Conservation (phyloP, 1,140 invertebrate species). For the Polypedilum vanderplanki region DNA sequence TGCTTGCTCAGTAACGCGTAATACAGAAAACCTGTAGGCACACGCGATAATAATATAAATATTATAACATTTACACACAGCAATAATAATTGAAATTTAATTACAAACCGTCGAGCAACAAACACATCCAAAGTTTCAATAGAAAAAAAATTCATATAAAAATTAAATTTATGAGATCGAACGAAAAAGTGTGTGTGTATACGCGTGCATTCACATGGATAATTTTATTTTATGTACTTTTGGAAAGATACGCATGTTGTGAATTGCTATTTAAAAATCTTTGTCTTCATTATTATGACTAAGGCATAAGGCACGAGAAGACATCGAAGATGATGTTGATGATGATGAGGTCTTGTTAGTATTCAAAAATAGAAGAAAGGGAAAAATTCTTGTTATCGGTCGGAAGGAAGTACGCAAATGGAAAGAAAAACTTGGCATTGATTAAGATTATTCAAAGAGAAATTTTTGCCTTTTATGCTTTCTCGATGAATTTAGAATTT, state of each 20-base stretch:
- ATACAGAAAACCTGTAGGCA: too few relatives aligned
- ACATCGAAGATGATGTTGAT: too few relatives aligned
- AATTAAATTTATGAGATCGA: too few relatives aligned
- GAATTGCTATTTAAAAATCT: not conserved
- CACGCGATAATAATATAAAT: too few relatives aligned
- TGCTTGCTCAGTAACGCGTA: too few relatives aligned
- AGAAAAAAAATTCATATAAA: too few relatives aligned
- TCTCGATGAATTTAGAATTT: not conserved
- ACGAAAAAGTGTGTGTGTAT: not conserved
- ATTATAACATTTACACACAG: too few relatives aligned
- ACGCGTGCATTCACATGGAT: not conserved
- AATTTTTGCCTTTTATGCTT: not conserved
- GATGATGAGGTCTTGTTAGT: not conserved
- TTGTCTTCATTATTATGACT: not conserved
- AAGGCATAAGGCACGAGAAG: not conserved
- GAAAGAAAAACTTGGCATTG: not conserved
- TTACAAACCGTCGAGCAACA: not conserved
- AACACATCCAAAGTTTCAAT: not conserved
- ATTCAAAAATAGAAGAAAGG: not conserved
- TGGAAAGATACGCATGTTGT: not conserved
- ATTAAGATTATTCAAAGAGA: not conserved
- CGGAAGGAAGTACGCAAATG: conserved; percentile 3
- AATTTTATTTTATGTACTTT: not conserved
- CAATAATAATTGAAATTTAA: not conserved
- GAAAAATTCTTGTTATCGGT: not conserved